Base-by-base conservation (phyloP, 2,888 invertebrate species). In the Drosophila yooni region DNA sequence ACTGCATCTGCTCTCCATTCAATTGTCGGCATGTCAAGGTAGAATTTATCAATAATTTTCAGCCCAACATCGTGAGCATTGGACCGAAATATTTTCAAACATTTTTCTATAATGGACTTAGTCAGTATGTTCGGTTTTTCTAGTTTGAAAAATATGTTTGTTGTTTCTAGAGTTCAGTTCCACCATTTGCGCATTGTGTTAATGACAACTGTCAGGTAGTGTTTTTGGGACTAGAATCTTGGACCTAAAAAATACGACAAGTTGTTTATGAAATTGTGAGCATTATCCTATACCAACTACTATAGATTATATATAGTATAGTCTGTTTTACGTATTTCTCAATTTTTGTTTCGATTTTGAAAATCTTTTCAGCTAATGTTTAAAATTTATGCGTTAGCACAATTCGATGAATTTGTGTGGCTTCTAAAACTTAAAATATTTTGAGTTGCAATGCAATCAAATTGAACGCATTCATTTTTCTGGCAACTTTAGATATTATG, bases 181-280 rank as follows among this genome's bases (percentile, higher is more conserved):
- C n/a, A 62, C 48, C 81, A 83, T 74, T 71, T 89, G 80, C 82
- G 89, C 84, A 74, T 48, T 87, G 82, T 74, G 58, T 84, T 87
- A 84, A 89, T 87, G 85, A 87, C 89, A 85, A 85, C 75, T 85
- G 84, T 84, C 84, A 87, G 74, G 62, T 56, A 61, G 50, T 33
- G 33, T 60, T 52, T 54, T 74, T 71, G 70, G 68, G 62, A 70
- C 67, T 40, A 59, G 72, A 70, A 61, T 59, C 73, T 58, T 70
- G 68, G 62, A 74, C 59, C 85, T 52, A 57, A 25, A 56, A 56
- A 62, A 53, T 56, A 51, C 59, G 56, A 69, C 71, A 67, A 68
- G 63, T 79, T 87, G 74, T 83, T 82, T 82, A 69, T 61, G 58
- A 71, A 79, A 57, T 15, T 52, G 63, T 57, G 48, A 68, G 62